Percentiles rank a stretch among this genome's conserved stretches.
Evolutionary conservation across 1,140 invertebrate species (phyloP).

Genomic region (Leptopilina boulardi): DNA sequence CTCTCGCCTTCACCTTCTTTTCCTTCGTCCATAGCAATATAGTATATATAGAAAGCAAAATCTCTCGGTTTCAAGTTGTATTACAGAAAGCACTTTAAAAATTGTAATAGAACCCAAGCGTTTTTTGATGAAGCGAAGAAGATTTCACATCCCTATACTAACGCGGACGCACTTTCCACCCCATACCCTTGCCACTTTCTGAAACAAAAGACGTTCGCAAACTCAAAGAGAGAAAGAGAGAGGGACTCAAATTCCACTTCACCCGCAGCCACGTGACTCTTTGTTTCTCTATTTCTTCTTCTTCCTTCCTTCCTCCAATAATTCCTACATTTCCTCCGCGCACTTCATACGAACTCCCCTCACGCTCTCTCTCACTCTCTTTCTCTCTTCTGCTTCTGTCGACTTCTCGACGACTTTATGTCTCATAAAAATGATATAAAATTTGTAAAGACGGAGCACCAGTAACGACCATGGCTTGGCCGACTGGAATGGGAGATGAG

Average conservation of each 20-base stretch:
- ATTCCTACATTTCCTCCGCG: no score
- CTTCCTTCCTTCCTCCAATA: no score
- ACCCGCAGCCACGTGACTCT: neutral
- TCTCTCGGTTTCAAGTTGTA: slow-evolving; percentile 21
- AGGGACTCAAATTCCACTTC: neutral
- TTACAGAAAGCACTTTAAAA: slow-evolving; percentile 20
- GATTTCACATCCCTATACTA: slow-evolving; percentile 5
- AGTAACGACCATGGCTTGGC: slow-evolving; percentile 69
- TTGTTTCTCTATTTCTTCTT: neutral
- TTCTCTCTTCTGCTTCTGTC: slow-evolving; percentile 41
- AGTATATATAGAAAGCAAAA: neutral
- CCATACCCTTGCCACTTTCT: neutral
- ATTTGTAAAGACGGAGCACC: slow-evolving; percentile 74
- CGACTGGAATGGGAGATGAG: slow-evolving; percentile 64
- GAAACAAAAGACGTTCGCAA: slow-evolving; percentile 5
- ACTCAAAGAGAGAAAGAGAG: neutral
- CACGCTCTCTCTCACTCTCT: neutral
- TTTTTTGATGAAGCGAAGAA: slow-evolving; percentile 30
- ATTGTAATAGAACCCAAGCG: slow-evolving; percentile 28
- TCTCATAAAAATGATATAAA: slow-evolving; percentile 76
- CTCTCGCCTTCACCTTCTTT: neutral
- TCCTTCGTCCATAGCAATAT: no score
- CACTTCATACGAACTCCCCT: no score
- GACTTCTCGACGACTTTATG: slow-evolving; percentile 74
- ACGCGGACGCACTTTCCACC: neutral